phyloP scores from a whole-genome alignment of 2,888 invertebrate species.

The Smittia aterrima region DNA sequence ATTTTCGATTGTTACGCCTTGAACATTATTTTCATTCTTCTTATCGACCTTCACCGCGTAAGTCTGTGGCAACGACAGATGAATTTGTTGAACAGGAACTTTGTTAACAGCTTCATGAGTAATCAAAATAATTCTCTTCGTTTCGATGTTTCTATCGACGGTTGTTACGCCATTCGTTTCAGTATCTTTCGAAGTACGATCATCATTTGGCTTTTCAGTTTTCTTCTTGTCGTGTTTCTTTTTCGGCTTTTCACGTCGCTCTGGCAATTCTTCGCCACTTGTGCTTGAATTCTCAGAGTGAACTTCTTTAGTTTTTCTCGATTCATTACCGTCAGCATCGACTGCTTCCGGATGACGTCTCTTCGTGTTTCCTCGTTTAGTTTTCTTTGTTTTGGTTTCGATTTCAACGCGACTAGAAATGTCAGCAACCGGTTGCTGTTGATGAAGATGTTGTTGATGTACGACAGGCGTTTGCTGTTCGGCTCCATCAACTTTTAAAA shows the following conservation, averaged over 20 bases:
- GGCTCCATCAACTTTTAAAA: background rate
- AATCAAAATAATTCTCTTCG: conserved; percentile 62
- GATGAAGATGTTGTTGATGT: background rate
- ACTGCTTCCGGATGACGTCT: background rate
- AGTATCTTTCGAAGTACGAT: background rate
- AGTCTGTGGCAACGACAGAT: conserved; percentile 30
- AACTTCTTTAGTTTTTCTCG: background rate
- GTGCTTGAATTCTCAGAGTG: conserved; percentile 8
- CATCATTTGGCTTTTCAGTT: background rate
- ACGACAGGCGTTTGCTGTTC: background rate
- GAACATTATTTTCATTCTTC: conserved; percentile 20
- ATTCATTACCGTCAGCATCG: background rate
- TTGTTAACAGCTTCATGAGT: conserved; percentile 65
- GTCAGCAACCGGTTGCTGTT: background rate
- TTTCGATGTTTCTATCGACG: conserved; percentile 42
- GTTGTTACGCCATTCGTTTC: background rate
- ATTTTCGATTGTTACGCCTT: conserved; percentile 31
- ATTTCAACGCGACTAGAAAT: conserved; percentile 1
- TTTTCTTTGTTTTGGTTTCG: background rate
- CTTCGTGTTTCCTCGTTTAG: background rate
- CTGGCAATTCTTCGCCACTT: conserved; percentile 19
- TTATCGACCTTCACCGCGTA: conserved; percentile 39
- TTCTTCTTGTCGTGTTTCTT: background rate
- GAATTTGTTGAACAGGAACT: conserved; percentile 38
- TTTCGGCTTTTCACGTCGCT: conserved; percentile 11